These are phyloP conservation scores for Graptemys geographica DNA, from an alignment of 2,797 vertebrate genomes.

Conservation along the genomic window DNA sequence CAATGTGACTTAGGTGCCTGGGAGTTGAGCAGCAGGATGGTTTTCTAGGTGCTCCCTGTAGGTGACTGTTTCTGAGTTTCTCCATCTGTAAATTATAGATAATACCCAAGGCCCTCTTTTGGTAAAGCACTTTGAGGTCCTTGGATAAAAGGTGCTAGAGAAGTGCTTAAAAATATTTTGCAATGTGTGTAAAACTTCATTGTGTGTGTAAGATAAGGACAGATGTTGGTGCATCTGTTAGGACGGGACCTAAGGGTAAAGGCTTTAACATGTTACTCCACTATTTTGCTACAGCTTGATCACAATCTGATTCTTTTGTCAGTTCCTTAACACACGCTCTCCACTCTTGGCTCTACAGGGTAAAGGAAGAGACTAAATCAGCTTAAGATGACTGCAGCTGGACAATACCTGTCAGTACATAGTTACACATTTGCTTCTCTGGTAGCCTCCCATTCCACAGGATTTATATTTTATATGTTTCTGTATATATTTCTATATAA, in stretches of 20 bases:
- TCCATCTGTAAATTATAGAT: background rate
- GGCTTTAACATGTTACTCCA: background rate
- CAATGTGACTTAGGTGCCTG: background rate
- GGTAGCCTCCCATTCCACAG: constrained; percentile 64
- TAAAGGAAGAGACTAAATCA: constrained; percentile 84
- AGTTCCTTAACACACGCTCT: background rate
- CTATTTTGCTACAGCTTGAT: fast-evolving
- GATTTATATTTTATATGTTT: constrained; percentile 86
- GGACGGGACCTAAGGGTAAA: fast-evolving
- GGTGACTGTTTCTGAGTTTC: background rate
- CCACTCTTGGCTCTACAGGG: constrained; percentile 69
- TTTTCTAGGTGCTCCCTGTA: fast-evolving
- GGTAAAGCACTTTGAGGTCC: background rate
- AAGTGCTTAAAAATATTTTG: background rate
- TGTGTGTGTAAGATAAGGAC: background rate
- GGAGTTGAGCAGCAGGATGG: background rate
- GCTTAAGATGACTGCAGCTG: constrained; percentile 72
- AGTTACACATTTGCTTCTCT: constrained; percentile 51
- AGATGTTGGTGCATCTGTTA: background rate
- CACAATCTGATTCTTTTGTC: fast-evolving
- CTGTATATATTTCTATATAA: constrained; percentile 85
- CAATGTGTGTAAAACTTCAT: fast-evolving
- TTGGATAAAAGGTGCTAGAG: background rate
- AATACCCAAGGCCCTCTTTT: background rate
- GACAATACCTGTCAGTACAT: constrained; percentile 6